Conservation (phyloP, 2,888 invertebrate species). For the Lypha dubia region DNA sequence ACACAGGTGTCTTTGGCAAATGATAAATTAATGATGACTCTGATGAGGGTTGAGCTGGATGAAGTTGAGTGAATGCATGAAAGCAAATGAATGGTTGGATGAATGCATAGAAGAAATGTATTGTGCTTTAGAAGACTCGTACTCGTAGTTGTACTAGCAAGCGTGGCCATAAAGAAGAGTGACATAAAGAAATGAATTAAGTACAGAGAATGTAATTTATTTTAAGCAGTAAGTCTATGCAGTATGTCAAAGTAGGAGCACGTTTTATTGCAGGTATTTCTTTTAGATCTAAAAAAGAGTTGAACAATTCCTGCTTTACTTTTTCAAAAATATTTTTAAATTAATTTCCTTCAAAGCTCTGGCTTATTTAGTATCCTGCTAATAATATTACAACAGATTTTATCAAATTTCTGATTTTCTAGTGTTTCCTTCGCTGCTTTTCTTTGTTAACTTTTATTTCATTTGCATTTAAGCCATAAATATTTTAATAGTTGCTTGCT, state of each 20-base stretch:
- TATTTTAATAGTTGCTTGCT: slow-evolving; percentile 55
- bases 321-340: too few relatives aligned
- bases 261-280: background rate
- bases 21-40: slow-evolving; percentile 71
- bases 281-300: background rate
- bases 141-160: too few relatives aligned
- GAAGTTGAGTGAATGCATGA: background rate
- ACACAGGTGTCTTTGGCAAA: slow-evolving; percentile 68
- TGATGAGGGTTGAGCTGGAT: slow-evolving; percentile 46
- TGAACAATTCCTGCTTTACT: too few relatives aligned
- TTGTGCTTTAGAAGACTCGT: slow-evolving; percentile 11
- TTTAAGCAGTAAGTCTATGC: slow-evolving; percentile 2
- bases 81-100: background rate
- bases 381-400: background rate
- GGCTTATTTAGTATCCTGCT: background rate
- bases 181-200: background rate
- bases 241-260: background rate
- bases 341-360: background rate
- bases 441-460: background rate
- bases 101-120: slow-evolving; percentile 10
- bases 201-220: slow-evolving; percentile 23
- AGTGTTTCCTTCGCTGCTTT: background rate
- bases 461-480: slow-evolving; percentile 27
- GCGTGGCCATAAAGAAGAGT: background rate
- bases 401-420: background rate